Evolutionary conservation across 2,797 vertebrate genomes (phyloP).

Genomic region (Thaleichthys pacificus): DNA sequence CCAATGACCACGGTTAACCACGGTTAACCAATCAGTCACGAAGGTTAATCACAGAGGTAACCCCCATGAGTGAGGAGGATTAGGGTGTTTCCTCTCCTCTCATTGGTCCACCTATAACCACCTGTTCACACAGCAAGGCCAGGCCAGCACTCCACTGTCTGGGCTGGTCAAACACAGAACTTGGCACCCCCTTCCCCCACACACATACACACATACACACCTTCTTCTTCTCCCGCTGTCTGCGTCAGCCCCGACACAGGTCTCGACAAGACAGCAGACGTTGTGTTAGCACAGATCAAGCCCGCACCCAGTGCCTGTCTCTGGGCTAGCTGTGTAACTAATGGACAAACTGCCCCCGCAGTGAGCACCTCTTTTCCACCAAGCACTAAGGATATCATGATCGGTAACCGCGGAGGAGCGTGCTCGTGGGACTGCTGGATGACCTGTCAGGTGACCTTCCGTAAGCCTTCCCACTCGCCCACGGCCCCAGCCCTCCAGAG

Average conservation of each 20-base stretch:
- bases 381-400: too few relatives aligned
- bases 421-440: neutral
- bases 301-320: too few relatives aligned
- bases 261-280: neutral
- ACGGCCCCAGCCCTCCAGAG: constrained; percentile 5
- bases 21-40: neutral
- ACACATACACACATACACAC: neutral
- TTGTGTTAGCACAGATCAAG: neutral
- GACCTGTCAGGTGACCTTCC: neutral
- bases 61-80: constrained; percentile 9
- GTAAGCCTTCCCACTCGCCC: neutral
- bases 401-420: too few relatives aligned
- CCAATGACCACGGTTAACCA: too few relatives aligned
- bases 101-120: constrained; percentile 19
- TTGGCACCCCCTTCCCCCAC: neutral
- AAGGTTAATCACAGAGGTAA: neutral
- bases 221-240: neutral
- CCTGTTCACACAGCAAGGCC: constrained; percentile 29
- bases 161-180: neutral
- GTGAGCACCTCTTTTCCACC: too few relatives aligned
- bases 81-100: constrained; percentile 16
- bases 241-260: neutral
- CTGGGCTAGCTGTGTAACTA: too few relatives aligned
- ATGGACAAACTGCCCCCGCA: too few relatives aligned
- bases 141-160: neutral